phyloP scores from a whole-genome alignment of 2,113 vertebrate species.

The Seriola rivoliana region DNA sequence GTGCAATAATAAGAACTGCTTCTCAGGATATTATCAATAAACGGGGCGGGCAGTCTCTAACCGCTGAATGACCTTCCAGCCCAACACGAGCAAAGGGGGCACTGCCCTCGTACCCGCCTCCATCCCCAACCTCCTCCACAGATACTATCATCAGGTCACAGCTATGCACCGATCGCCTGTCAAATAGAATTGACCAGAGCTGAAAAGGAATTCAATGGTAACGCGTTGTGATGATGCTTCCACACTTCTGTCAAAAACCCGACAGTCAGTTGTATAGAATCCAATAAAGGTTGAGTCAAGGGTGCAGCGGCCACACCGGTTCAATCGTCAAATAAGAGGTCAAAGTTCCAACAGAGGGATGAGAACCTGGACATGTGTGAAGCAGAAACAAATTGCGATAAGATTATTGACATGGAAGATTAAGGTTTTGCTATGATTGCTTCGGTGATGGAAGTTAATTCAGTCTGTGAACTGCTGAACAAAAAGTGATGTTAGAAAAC shows the following conservation, averaged over 20 bases:
- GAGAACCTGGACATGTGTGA: constrained; percentile 32
- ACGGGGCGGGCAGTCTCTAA: constrained; percentile 10
- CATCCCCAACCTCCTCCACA: constrained; percentile 16
- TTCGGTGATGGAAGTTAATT: constrained; percentile 34
- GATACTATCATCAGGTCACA: constrained; percentile 64
- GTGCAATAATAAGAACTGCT: constrained; percentile 1
- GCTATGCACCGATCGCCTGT: constrained; percentile 50
- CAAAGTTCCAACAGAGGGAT: constrained; percentile 56
- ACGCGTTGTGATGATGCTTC: constrained; percentile 49
- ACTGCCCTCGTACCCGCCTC: constrained; percentile 7
- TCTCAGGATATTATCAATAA: constrained; percentile 22
- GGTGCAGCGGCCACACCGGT: constrained; percentile 35
- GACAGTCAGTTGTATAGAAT: constrained; percentile 63
- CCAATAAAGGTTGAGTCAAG: constrained; percentile 73
- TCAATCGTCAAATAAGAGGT: constrained; percentile 64
- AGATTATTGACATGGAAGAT: constrained; percentile 59
- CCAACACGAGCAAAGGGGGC: background rate
- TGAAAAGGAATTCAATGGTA: constrained; percentile 72
- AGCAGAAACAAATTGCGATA: constrained; percentile 58
- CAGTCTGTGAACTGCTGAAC: background rate
- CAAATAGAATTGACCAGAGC: constrained; percentile 53
- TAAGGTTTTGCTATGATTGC: constrained; percentile 34
- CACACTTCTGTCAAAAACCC: constrained; percentile 57
- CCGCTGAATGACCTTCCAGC: constrained; percentile 29
- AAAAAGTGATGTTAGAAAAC: constrained; percentile 23